Evolutionary conservation across 2,888 invertebrate species (phyloP), one percentile per base, ranked within the genome.

Genomic region (Drosophila austrosaltans): DNA sequence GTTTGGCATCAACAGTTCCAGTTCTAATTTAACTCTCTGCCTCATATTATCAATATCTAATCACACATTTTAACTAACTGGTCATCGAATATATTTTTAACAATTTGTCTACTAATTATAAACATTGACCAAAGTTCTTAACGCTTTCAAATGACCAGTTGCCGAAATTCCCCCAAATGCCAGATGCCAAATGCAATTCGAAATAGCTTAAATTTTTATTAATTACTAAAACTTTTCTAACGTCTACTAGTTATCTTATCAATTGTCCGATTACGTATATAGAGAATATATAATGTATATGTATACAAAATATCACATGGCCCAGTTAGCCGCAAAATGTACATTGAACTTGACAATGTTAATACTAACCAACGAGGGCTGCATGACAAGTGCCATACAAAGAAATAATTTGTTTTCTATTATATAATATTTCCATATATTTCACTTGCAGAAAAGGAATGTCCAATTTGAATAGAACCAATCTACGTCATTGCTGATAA

Each of bases 281-380:
- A 63, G 6, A 30, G 0, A 16, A 16, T 16, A 16, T 16, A 16
- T 16, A 16, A 16, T 16, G 16, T 57, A 60, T 56, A 7, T 36
- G 8, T 36, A 36, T 8, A 36, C 8, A 36, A 69, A 64, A 22
- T 78, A 75, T 78, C 71, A 81, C 76, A 75, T 69, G 69, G 42
- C 42, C 39, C 16, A 54, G 2, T 65, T 57, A 22, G 66, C 16
- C 30, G 22, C 28, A 12, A 39, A 40, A 6, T 25, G 36, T 8
- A 53, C 69, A 58, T 62, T 75, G 69, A 79, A 75, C 85, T 84
- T 75, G 72, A 58, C 69, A 36, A 28, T 40, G 65, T 10, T 25
- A 48, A 48, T 48, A 7, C 48, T 25, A 10, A 3, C 16, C 16
- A 25, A 25, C 48, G 48, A 48, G 48, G 48, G 22, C 3, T 0